Percentiles rank a stretch among this genome's conserved stretches.
Conservation (phyloP, 2,113 vertebrate species). For the Fukomys damarensis region DNA sequence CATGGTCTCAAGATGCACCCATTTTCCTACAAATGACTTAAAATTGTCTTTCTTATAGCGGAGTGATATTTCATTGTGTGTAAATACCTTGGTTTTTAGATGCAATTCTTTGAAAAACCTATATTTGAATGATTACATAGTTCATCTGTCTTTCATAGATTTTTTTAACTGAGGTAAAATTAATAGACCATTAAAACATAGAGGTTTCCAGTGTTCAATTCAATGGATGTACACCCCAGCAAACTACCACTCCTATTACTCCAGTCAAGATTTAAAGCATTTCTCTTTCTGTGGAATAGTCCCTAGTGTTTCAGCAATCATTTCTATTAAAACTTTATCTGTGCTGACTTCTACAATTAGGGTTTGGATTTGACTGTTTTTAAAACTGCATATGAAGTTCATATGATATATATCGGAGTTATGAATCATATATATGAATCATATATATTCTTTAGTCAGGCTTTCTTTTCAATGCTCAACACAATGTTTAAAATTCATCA, state of each 20-base stretch:
- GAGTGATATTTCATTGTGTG: not conserved
- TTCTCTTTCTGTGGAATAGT: not conserved
- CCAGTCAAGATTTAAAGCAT: not conserved
- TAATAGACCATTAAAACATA: not conserved
- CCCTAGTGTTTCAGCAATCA: not conserved
- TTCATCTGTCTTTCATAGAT: not conserved
- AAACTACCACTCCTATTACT: not conserved
- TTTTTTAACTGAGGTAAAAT: not conserved
- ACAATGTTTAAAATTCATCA: not conserved
- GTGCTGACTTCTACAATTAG: not conserved
- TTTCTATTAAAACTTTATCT: not conserved
- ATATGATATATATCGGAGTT: too few species aligned
- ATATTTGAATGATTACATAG: not conserved
- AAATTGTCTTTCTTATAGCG: not conserved
- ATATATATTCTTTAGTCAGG: not conserved
- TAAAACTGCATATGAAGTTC: not conserved
- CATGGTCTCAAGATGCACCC: not conserved
- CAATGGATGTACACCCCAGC: too few species aligned
- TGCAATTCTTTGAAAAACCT: not conserved
- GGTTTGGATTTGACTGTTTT: not conserved
- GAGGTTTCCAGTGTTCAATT: not conserved
- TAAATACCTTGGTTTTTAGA: not conserved
- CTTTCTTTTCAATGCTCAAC: not conserved
- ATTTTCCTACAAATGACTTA: not conserved
- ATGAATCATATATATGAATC: not conserved